Evolutionary conservation across 2,797 vertebrate species (phyloP).

Genomic region (Lagorchestes hirsutus): DNA sequence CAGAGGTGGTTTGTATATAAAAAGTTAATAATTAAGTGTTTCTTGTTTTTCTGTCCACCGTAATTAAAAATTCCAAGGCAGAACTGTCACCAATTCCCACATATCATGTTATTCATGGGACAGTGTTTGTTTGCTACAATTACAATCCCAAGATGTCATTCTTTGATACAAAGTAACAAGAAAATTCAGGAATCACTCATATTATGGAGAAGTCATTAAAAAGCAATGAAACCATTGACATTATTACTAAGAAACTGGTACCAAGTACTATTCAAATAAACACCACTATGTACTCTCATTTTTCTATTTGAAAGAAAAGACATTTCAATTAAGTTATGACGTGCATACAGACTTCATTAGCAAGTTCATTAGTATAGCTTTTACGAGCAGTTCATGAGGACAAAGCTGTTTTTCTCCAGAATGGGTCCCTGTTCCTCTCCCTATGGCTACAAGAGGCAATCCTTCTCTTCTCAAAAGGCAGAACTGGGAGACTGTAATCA

Average conservation of each 20-base stretch:
- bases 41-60: constrained; percentile 52
- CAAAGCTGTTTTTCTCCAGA: constrained; percentile 76
- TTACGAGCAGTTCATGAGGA: constrained; percentile 78
- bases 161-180: constrained; percentile 34
- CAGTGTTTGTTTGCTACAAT: constrained; percentile 60
- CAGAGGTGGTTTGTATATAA: constrained; percentile 65
- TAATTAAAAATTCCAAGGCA: constrained; percentile 78
- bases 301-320: constrained; percentile 66
- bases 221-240: constrained; percentile 40
- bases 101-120: constrained; percentile 67
- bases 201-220: constrained; percentile 6
- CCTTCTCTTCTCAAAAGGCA: constrained; percentile 66
- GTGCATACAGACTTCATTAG: constrained; percentile 69
- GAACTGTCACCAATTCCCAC: constrained; percentile 64
- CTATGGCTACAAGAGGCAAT: constrained; percentile 65
- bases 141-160: constrained; percentile 38
- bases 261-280: constrained; percentile 48
- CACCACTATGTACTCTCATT: constrained; percentile 26
- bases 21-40: constrained; percentile 77
- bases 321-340: constrained; percentile 70
- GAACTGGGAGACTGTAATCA: constrained; percentile 59
- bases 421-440: constrained; percentile 44
- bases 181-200: neutral
- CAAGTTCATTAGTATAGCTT: constrained; percentile 80
- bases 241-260: neutral